Percentiles rank a stretch among this genome's conserved stretches.
Evolutionary conservation across 2,113 vertebrate species (phyloP).

Genomic region (Genyomyrus donnyi): DNA sequence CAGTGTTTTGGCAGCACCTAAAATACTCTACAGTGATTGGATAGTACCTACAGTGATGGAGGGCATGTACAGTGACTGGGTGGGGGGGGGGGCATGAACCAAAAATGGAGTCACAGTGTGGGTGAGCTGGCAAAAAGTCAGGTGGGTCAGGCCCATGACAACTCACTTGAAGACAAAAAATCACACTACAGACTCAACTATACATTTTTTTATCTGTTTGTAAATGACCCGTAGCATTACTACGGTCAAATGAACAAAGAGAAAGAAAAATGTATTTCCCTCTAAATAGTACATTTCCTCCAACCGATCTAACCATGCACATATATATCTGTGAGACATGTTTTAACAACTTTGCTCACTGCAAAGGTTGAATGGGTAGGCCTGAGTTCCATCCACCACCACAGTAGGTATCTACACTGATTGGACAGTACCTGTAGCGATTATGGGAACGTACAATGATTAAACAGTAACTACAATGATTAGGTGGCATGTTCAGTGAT

Average conservation of each 20-base stretch:
- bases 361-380: background rate
- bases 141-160: background rate
- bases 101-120: background rate
- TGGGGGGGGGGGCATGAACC: background rate
- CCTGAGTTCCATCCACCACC: background rate
- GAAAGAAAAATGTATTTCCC: background rate
- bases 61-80: background rate
- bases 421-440: background rate
- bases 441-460: background rate
- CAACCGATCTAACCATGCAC: background rate
- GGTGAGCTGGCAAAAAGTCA: background rate
- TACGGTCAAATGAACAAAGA: background rate
- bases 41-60: background rate
- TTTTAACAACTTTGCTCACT: background rate
- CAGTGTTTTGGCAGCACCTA: background rate
- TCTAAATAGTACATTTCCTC: background rate
- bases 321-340: background rate
- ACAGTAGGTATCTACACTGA: background rate
- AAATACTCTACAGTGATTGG: background rate
- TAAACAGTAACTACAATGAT: background rate
- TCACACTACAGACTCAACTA: background rate
- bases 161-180: background rate
- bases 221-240: background rate
- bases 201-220: background rate
- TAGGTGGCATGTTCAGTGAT: background rate